These are phyloP conservation scores for Danio choprae DNA, from an alignment of 2,797 vertebrate species.

Conservation along the genomic window DNA sequence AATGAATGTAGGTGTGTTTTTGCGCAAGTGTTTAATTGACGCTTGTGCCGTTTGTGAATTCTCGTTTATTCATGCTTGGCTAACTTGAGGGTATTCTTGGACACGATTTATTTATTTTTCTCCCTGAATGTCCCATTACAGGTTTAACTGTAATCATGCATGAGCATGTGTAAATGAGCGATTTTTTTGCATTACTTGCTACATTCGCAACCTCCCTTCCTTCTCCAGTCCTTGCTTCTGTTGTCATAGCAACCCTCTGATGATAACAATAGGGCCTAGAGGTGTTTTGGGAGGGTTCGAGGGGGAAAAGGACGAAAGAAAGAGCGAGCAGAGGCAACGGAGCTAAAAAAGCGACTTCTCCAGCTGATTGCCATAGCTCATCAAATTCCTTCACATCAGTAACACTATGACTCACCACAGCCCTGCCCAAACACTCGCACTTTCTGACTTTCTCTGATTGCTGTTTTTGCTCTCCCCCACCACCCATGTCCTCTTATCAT, in stretches of 20 bases:
- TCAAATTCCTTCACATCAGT: conserved; percentile 60
- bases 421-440: conserved; percentile 27
- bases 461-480: background rate
- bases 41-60: background rate
- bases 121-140: background rate
- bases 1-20: conserved; percentile 11
- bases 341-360: conserved; percentile 22
- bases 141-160: conserved; percentile 25
- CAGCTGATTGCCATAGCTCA: conserved; percentile 51
- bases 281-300: conserved; percentile 12
- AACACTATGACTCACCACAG: conserved; percentile 56
- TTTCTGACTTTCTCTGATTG: conserved; percentile 20
- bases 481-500: conserved; percentile 18
- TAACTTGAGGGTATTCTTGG: background rate
- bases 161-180: conserved; percentile 22
- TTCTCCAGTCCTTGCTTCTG: conserved; percentile 46
- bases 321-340: background rate
- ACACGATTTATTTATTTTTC: conserved; percentile 19
- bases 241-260: conserved; percentile 61
- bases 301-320: background rate
- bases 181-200: conserved; percentile 28
- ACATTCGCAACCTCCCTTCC: conserved; percentile 25
- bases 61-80: no score
- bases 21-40: background rate
- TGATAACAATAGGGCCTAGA: conserved; percentile 50